Evolutionary conservation across 2,888 invertebrate species (phyloP), one percentile per base, ranked within the genome.

Genomic region (Tipula lateralis): DNA sequence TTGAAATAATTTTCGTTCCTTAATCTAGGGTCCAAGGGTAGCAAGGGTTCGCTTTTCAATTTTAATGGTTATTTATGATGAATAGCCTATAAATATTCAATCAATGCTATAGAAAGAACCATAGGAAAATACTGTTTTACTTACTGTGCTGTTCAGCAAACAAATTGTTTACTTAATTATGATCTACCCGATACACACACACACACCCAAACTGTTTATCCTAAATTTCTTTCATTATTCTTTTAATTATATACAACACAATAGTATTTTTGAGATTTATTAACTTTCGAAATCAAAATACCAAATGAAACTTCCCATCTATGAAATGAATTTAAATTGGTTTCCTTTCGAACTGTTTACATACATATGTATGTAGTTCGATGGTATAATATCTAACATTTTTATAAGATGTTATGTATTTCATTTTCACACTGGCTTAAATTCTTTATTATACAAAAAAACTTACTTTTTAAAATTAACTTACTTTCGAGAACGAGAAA

Each of bases 391-490:
- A 66, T 12, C 9, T 0, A 66, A 66, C 24, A 66, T 66, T 66
- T 24, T 66, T 19, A 24, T 66, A 66, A 66, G 66, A 66, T 66
- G 66, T 66, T 66, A 66, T 66, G 24, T 66, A 66, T 66, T 66
- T 24, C n/a, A n/a, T 36, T 50, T 66, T 66, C 66, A 66, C 66
- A 66, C 66, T 66, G 66, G 66, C 66, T 66, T 66, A 24, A 66
- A 66, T 66, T 66, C 66, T 66, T 66, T 66, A 66, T 66, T 19
- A 66, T 66, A 6, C 66, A n/a, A 24, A 13, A 39, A 44, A 44
- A 66, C 66, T 66, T 66, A 66, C 66, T 66, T 66, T 66, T 66
- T 66, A 66, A 66, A 66, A 66, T 66, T 66, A 66, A 66, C 66
- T 66, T 66, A 66, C 66, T 24, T 66, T 66, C 66, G 66, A 66